Evolutionary conservation across 2,888 invertebrate species (phyloP), one percentile per base, ranked within the genome.

Genomic region (Clunio marinus): DNA sequence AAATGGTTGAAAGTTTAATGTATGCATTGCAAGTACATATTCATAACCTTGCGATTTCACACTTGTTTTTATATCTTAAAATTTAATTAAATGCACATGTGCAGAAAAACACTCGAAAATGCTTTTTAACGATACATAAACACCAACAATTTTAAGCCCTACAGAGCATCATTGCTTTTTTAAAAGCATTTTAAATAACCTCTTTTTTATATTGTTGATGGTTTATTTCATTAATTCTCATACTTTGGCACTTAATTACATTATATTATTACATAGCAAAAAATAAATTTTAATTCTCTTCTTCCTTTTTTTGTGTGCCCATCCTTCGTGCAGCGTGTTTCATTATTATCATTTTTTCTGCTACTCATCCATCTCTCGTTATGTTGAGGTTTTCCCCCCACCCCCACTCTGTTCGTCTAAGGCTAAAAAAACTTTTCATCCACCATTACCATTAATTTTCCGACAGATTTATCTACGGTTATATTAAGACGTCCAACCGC

Each of bases 191-290:
- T 41, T 41, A 41, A 13, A 8, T 7, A 41, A 41, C 3, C n/a
- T 15, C 13, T 41, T 41, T 32, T 32, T 32, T 41, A n/a, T 15
- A 2, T 7, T n/a, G 57, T 25, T 58, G 28, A 27, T 58, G 27
- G 10, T 58, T 15, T 15, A 51, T 58, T 58, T 58, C 25, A 58
- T 27, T 58, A 58, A 25, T 58, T 58, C 41, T 58, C 25, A 25
- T 58, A n/a, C 27, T 58, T 58, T 58, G 27, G 25, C 57, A 58
- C 57, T 58, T 58, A 58, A 58, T 58, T 58, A 58, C 57, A 58
- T n/a, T 27, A 57, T 2, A 27, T 58, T 10, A 24, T 58, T 25
- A 28, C 27, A 13, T 27, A 51, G 51, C 51, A 51, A 5, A 51
- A 51, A 32, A 32, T n/a, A 32, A 41, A 41, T 41, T n/a, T 41